Conservation (phyloP, 2,888 invertebrate species). For the Apamea epomidion region DNA sequence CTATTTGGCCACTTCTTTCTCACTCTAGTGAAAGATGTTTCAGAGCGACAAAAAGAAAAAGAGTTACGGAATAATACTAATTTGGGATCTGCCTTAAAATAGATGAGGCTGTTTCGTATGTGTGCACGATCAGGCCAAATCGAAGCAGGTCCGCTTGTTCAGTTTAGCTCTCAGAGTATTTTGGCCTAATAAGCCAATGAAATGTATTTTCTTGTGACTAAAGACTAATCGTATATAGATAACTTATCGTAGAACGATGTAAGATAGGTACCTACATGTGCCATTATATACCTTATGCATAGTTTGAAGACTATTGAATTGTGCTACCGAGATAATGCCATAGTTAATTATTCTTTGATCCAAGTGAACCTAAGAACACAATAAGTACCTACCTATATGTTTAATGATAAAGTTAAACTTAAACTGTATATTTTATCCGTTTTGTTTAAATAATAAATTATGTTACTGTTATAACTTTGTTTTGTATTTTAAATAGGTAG, state of each 20-base stretch:
- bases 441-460: conserved; percentile 20
- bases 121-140: neutral
- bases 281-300: neutral
- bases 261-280: too few species aligned
- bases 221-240: neutral
- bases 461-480: too few species aligned
- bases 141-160: neutral
- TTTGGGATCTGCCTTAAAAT: neutral
- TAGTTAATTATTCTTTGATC: neutral
- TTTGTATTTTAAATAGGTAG: too few species aligned
- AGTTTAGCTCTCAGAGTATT: neutral
- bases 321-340: neutral
- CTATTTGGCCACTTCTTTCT: neutral
- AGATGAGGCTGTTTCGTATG: neutral
- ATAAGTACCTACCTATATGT: neutral
- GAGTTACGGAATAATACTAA: neutral
- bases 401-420: neutral
- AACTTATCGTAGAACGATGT: neutral
- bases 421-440: neutral
- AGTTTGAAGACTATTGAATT: neutral
- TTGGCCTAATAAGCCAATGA: neutral
- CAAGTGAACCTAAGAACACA: neutral
- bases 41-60: neutral
- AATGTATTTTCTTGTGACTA: conserved; percentile 2
- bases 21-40: neutral